These are phyloP conservation scores for Ametastegia equiseti DNA, from an alignment of 2,888 invertebrate genomes.

Conservation along the genomic window DNA sequence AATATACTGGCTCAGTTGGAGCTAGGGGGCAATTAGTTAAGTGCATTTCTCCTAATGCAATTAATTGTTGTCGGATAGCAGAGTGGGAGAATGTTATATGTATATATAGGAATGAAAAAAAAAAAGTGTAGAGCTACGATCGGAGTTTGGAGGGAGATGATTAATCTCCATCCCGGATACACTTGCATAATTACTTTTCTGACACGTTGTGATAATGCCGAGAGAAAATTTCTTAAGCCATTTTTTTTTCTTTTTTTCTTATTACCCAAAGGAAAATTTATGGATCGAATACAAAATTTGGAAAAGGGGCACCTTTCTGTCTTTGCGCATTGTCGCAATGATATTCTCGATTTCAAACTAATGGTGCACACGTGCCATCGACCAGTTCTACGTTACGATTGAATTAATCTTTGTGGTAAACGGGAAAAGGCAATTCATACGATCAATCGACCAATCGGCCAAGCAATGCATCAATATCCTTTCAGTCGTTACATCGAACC, in stretches of 20 bases:
- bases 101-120: neutral
- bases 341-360: neutral
- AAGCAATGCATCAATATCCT: conserved; percentile 62
- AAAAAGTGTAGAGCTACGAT: neutral
- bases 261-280: no score
- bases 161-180: no score
- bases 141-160: neutral
- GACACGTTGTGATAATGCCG: no score
- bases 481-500: conserved; percentile 60
- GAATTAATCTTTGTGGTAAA: conserved; percentile 28
- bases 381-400: neutral
- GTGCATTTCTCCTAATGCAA: conserved; percentile 40
- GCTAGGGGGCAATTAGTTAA: conserved; percentile 35
- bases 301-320: neutral
- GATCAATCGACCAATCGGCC: conserved; percentile 55
- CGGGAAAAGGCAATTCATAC: conserved; percentile 22
- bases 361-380: neutral
- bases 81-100: neutral
- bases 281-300: neutral
- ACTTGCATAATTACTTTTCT: no score
- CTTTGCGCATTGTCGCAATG: neutral
- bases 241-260: no score
- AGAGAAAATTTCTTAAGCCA: no score
- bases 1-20: neutral
- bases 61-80: conserved; percentile 38